A percentile compares a stretch with the other conserved stretches of the same genome.
phyloP scores from a whole-genome alignment of 1,140 invertebrate species.

The Bombus polaris region DNA sequence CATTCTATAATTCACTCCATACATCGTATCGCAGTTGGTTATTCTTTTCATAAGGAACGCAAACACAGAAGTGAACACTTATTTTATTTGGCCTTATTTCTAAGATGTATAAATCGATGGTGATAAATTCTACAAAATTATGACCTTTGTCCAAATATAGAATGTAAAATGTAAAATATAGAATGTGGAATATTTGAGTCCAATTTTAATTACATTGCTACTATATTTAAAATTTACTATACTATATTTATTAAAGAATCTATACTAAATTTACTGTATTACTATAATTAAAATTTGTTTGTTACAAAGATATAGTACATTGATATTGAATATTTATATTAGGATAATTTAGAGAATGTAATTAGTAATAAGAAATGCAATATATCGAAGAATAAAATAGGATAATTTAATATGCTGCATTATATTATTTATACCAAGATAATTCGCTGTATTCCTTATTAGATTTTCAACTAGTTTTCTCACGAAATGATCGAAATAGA shows the following conservation, averaged over 20 bases:
- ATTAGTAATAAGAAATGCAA: background rate
- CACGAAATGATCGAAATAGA: background rate
- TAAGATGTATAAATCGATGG: background rate
- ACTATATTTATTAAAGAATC: no score
- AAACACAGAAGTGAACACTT: background rate
- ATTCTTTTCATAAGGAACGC: no score
- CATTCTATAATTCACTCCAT: background rate
- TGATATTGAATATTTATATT: background rate
- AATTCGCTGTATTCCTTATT: background rate
- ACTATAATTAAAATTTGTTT: background rate
- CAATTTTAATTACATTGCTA: background rate
- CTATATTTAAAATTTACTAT: background rate
- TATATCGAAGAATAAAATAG: background rate
- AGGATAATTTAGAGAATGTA: background rate
- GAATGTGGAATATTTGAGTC: background rate
- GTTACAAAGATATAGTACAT: background rate
- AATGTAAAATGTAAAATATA: background rate
- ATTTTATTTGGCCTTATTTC: background rate
- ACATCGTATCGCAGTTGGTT: background rate
- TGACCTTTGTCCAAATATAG: no score
- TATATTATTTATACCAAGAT: background rate
- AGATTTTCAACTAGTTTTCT: background rate
- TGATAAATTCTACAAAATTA: background rate
- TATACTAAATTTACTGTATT: no score
- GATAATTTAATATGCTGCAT: background rate